A percentile compares a stretch with the other conserved stretches of the same genome.
Conservation (phyloP, 2,888 invertebrate species). For the Ophion slaviceki region DNA sequence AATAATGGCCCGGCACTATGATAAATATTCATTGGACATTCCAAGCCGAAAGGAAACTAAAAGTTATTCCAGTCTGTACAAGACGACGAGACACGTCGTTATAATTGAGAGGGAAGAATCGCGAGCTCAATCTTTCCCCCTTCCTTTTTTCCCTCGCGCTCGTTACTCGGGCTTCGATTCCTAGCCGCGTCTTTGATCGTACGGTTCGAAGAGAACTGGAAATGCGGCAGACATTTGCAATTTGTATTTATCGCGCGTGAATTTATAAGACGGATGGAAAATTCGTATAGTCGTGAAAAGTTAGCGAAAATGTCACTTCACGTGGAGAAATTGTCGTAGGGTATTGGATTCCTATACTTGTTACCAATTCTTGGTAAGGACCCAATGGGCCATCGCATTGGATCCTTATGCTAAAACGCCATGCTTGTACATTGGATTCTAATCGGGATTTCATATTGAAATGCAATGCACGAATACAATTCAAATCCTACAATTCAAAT, state of each 20-base stretch:
- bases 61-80: constrained; percentile 27
- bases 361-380: too few relatives aligned
- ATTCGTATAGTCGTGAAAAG: not conserved
- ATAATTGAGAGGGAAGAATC: constrained; percentile 47
- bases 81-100: constrained; percentile 15
- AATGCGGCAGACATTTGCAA: not conserved
- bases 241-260: not conserved
- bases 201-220: not conserved
- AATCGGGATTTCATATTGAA: too few relatives aligned
- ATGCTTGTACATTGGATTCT: too few relatives aligned
- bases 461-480: too few relatives aligned
- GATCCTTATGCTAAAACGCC: too few relatives aligned
- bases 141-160: not conserved
- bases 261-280: not conserved
- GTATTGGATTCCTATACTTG: too few relatives aligned
- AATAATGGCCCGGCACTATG: constrained; percentile 50
- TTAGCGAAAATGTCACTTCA: not conserved
- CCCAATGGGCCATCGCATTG: too few relatives aligned
- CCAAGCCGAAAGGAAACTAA: constrained; percentile 39
- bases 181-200: not conserved
- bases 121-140: constrained; percentile 1
- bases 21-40: constrained; percentile 62
- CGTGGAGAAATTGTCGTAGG: too few relatives aligned
- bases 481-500: too few relatives aligned
- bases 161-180: not conserved